These are phyloP conservation scores for Trissonchulus latispiculum DNA, from an alignment of 2,888 invertebrate genomes.

Conservation along the genomic window DNA sequence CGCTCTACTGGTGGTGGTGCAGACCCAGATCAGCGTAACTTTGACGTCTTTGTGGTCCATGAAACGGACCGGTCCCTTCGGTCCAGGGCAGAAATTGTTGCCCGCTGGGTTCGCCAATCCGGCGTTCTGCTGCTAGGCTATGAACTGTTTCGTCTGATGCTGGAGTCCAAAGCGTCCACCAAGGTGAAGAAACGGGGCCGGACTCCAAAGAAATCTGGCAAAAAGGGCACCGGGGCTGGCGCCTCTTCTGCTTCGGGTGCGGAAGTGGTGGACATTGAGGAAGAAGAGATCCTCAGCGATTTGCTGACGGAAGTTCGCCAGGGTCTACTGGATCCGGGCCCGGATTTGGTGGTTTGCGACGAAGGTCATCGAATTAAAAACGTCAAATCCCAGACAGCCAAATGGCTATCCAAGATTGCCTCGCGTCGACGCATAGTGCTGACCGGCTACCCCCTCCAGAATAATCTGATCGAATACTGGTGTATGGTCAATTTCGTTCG, in stretches of 20 bases:
- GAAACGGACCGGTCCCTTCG: slow-evolving; percentile 51
- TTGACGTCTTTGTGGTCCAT: slow-evolving; percentile 77
- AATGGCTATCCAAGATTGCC: slow-evolving; percentile 82
- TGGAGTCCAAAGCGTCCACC: slow-evolving; percentile 28
- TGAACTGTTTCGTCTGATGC: slow-evolving; percentile 78
- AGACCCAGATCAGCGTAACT: slow-evolving; percentile 65
- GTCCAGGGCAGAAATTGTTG: slow-evolving; percentile 1
- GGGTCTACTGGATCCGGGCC: slow-evolving; percentile 77
- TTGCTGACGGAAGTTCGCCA: slow-evolving; percentile 61
- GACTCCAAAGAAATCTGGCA: neutral
- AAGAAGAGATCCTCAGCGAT: slow-evolving; percentile 17
- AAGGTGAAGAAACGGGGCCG: slow-evolving; percentile 20
- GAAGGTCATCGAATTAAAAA: slow-evolving; percentile 97
- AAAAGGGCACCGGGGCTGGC: too few relatives aligned
- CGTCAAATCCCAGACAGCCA: slow-evolving; percentile 88
- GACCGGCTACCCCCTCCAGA: slow-evolving; percentile 95
- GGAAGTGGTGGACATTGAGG: slow-evolving; percentile 42
- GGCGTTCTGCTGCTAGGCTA: slow-evolving; percentile 94
- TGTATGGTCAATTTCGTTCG: slow-evolving; percentile 72
- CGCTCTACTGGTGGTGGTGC: slow-evolving; percentile 51
- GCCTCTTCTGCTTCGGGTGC: slow-evolving; percentile 24
- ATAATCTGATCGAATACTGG: slow-evolving; percentile 66
- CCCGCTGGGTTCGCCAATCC: slow-evolving; percentile 71
- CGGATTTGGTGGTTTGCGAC: slow-evolving; percentile 86
- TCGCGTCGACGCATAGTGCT: slow-evolving; percentile 83